Base-by-base conservation (phyloP, 2,888 invertebrate species). In the Timema cristinae region DNA sequence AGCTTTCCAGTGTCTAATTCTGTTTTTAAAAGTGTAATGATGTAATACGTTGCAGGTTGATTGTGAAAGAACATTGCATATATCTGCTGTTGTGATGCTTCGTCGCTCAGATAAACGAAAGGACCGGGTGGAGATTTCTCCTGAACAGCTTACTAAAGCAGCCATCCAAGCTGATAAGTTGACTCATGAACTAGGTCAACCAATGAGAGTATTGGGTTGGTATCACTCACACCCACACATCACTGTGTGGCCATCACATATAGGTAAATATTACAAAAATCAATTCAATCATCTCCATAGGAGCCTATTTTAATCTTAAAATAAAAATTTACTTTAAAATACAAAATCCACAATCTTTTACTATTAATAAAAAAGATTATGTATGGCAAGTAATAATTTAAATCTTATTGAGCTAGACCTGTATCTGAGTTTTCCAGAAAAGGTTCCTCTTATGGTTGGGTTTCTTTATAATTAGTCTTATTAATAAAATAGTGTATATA, bases 161-260 rank as follows among this genome's bases (percentile, higher is more conserved):
- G 86, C 89, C 15, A 79, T 84, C 15, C 85, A 88, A 79, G 91
- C 91, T 7, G 91, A 91, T 79, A 85, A 87, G 77, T 82, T 93
- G 71, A 86, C 88, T 7, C 79, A 84, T 8, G 86, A 88, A 81
- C 84, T 91, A 56, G 84, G 87, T 7, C 83, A 88, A 73, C 89
- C 90, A 0, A 86, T 94, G 81, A 84, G 91, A 77, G 92, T 94
- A 15, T 84, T 94, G 66, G 94, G 94, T 51, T 94, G 94, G 94
- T 94, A 94, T 79, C 94, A 94, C 82, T 94, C 94, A 13, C 94
- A 94, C 82, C 94, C 94, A 49, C 93, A 94, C 79, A 94, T 94
- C 67, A 94, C 94, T 66, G 93, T 94, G 9, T 91, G 90, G 89
- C 94, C 94, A 7, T 94, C 93, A 75, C 92, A 92, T 83, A 91